These are phyloP conservation scores for Xiphophorus birchmanni DNA, from an alignment of 2,797 vertebrate species.

Conservation along the genomic window DNA sequence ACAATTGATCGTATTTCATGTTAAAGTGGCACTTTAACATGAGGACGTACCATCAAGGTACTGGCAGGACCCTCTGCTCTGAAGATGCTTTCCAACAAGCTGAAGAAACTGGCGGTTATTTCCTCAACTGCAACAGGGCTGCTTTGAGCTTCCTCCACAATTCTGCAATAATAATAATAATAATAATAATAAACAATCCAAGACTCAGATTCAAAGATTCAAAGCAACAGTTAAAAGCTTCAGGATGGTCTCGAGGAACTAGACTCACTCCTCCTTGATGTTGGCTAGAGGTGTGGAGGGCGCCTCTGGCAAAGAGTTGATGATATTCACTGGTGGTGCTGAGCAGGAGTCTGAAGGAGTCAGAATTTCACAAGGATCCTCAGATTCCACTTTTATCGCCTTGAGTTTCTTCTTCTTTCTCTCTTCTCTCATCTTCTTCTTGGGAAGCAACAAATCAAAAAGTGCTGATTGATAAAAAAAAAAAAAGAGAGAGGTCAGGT, in stretches of 20 bases:
- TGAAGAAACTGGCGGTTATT: slow-evolving; percentile 93
- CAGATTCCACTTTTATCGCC: slow-evolving; percentile 89
- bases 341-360: slow-evolving; percentile 77
- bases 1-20: background rate
- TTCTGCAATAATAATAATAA: slow-evolving; percentile 72
- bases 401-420: slow-evolving; percentile 92
- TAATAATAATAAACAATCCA: background rate
- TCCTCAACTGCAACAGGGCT: slow-evolving; percentile 89
- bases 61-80: slow-evolving; percentile 85
- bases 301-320: slow-evolving; percentile 80
- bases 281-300: slow-evolving; percentile 82
- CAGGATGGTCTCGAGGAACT: background rate
- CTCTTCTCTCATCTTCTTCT: slow-evolving; percentile 94
- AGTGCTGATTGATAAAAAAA: slow-evolving; percentile 79
- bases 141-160: slow-evolving; percentile 89
- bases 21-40: background rate
- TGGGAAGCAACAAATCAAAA: slow-evolving; percentile 89
- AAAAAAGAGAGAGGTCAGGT: background rate
- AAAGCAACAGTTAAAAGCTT: background rate
- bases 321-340: slow-evolving; percentile 67
- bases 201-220: background rate
- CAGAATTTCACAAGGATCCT: slow-evolving; percentile 87
- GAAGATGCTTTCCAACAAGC: slow-evolving; percentile 89
- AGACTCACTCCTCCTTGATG: slow-evolving; percentile 95
- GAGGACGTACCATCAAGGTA: slow-evolving; percentile 83